These are phyloP conservation scores for Spisula subtruncata DNA, from an alignment of 2,888 invertebrate genomes.

Conservation along the genomic window DNA sequence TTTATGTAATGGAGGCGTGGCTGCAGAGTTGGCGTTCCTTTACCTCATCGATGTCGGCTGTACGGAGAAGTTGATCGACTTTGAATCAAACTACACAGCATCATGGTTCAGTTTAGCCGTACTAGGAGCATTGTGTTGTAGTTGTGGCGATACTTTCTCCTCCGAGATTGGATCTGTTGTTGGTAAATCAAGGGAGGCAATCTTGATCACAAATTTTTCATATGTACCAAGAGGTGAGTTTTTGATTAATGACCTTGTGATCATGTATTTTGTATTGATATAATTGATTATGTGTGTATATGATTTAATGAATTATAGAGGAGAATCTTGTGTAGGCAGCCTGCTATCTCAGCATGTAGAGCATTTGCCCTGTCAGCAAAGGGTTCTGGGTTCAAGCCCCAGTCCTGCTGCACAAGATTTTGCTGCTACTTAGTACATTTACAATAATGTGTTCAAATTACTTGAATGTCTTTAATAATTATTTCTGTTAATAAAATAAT, in stretches of 20 bases:
- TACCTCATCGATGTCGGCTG: slow-evolving; percentile 92
- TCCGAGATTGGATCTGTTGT: slow-evolving; percentile 95
- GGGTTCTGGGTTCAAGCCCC: too few relatives aligned
- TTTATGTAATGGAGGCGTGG: slow-evolving; percentile 96
- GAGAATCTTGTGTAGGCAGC: too few relatives aligned
- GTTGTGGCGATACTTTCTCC: slow-evolving; percentile 96
- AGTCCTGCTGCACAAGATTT: too few relatives aligned
- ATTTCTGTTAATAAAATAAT: too few relatives aligned
- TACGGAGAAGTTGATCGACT: slow-evolving; percentile 93
- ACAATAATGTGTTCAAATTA: too few relatives aligned
- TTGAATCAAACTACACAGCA: slow-evolving; percentile 91
- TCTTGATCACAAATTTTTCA: slow-evolving; percentile 92
- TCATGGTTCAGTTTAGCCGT: slow-evolving; percentile 95
- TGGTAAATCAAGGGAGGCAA: slow-evolving; percentile 90
- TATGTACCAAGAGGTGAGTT: slow-evolving; percentile 92
- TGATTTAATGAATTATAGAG: too few relatives aligned
- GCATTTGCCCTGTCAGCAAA: too few relatives aligned
- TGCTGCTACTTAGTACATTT: too few relatives aligned
- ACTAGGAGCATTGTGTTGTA: slow-evolving; percentile 93
- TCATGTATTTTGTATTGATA: too few relatives aligned
- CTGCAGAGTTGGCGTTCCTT: slow-evolving; percentile 92
- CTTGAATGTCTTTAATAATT: too few relatives aligned
- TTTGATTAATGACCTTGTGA: not conserved
- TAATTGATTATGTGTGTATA: too few relatives aligned
- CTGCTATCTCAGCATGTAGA: too few relatives aligned